These are phyloP conservation scores for Centrocercus urophasianus DNA, from an alignment of 2,113 vertebrate species.

Conservation along the genomic window DNA sequence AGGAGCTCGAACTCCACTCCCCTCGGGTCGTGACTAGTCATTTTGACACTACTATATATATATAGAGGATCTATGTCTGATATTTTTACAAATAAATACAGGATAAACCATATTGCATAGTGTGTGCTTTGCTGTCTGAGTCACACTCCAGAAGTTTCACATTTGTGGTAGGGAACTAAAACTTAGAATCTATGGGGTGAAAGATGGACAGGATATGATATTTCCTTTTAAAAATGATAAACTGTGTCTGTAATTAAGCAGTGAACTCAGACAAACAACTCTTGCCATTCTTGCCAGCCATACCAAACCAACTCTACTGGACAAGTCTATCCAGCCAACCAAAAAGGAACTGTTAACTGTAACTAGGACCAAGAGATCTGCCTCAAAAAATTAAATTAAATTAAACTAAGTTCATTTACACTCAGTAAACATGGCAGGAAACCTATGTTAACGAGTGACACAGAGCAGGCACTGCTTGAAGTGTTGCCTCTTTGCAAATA, in stretches of 20 bases:
- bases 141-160: slow-evolving; percentile 82
- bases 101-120: slow-evolving; percentile 90
- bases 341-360: slow-evolving; percentile 64
- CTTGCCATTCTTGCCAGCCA: slow-evolving; percentile 75
- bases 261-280: slow-evolving; percentile 66
- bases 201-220: slow-evolving; percentile 50
- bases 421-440: slow-evolving; percentile 36
- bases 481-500: slow-evolving; percentile 26
- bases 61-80: slow-evolving; percentile 78
- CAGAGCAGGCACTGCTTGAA: slow-evolving; percentile 45
- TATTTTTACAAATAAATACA: slow-evolving; percentile 90
- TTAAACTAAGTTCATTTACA: slow-evolving; percentile 15
- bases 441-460: slow-evolving; percentile 14
- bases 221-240: slow-evolving; percentile 25
- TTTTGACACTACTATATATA: slow-evolving; percentile 75
- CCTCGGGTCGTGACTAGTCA: slow-evolving; percentile 73
- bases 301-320: slow-evolving; percentile 54
- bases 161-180: slow-evolving; percentile 74
- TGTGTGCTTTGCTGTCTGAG: slow-evolving; percentile 84
- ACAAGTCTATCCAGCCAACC: slow-evolving; percentile 63
- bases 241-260: not conserved
- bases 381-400: slow-evolving; percentile 25
- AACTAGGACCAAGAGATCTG: slow-evolving; percentile 54
- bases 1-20: slow-evolving; percentile 68
- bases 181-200: slow-evolving; percentile 54